These are phyloP conservation scores for Caenorhabditis brenneri DNA, from an alignment of 1,140 invertebrate species.

Conservation along the genomic window DNA sequence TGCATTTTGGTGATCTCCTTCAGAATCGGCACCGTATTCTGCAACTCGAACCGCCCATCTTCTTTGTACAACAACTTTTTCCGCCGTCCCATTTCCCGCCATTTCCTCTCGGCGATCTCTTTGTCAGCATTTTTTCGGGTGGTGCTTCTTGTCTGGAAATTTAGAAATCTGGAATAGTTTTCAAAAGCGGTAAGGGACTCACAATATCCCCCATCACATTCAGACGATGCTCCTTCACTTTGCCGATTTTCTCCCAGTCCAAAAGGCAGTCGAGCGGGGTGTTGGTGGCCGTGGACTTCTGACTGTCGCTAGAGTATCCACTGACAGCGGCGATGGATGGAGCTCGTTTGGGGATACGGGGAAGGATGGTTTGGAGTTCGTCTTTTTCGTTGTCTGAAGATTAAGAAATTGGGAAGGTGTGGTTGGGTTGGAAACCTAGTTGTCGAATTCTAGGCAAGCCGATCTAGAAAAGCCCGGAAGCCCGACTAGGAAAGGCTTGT, in stretches of 20 bases:
- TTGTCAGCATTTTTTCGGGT: neutral
- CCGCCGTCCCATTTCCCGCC: neutral
- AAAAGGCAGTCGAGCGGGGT: neutral
- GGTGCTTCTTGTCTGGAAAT: neutral
- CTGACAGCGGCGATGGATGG: neutral
- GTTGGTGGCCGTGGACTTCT: neutral
- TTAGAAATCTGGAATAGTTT: neutral
- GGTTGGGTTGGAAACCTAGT: no score
- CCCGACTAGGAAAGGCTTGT: no score
- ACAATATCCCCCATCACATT: neutral
- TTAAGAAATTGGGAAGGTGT: no score
- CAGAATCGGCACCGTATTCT: neutral
- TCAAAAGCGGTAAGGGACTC: neutral
- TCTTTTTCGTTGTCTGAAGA: neutral
- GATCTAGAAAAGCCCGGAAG: no score
- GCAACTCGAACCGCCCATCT: neutral
- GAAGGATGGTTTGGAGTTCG: neutral
- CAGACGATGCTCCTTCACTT: neutral
- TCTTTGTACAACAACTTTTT: neutral
- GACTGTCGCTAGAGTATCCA: slow-evolving; percentile 6
- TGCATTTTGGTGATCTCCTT: slow-evolving; percentile 13
- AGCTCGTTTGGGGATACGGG: neutral
- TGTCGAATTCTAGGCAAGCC: no score
- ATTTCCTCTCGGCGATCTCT: neutral
- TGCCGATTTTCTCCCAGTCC: neutral